Conservation (phyloP, 2,888 invertebrate species). For the Orgyia antiqua region DNA sequence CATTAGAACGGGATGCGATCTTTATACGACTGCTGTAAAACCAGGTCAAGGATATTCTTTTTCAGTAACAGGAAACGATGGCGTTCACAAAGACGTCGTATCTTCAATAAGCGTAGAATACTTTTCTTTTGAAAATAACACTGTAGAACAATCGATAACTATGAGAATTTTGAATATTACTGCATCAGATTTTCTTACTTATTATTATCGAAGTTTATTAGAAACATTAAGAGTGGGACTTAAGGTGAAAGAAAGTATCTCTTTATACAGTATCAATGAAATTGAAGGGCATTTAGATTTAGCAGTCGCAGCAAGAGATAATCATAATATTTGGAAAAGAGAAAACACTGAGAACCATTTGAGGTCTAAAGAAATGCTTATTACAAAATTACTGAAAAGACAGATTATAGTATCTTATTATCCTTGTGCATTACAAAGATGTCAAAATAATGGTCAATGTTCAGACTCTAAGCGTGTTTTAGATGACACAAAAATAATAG, state of each 20-base stretch:
- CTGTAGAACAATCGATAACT: constrained; percentile 90
- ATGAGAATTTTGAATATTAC: constrained; percentile 85
- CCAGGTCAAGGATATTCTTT: constrained; percentile 86
- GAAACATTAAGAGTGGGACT: constrained; percentile 84
- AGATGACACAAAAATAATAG: constrained; percentile 84
- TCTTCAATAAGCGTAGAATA: constrained; percentile 92
- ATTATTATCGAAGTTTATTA: constrained; percentile 85
- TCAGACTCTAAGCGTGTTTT: constrained; percentile 84
- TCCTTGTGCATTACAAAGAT: constrained; percentile 84
- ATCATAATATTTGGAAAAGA: constrained; percentile 80
- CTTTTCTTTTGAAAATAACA: constrained; percentile 86
- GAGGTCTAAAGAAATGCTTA: constrained; percentile 80
- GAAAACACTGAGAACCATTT: constrained; percentile 82
- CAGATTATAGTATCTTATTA: constrained; percentile 84
- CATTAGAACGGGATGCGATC: constrained; percentile 87
- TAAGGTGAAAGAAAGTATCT: constrained; percentile 80
- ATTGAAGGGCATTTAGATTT: constrained; percentile 82
- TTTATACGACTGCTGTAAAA: constrained; percentile 85
- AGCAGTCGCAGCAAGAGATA: constrained; percentile 82
- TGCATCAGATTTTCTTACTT: constrained; percentile 85
- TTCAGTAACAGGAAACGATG: constrained; percentile 92
- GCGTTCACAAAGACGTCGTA: constrained; percentile 90
- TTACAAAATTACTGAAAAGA: constrained; percentile 81
- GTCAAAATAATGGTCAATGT: constrained; percentile 88
- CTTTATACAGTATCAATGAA: constrained; percentile 87